These are phyloP conservation scores for Ciconia boyciana DNA, from an alignment of 2,113 vertebrate genomes.

Conservation along the genomic window DNA sequence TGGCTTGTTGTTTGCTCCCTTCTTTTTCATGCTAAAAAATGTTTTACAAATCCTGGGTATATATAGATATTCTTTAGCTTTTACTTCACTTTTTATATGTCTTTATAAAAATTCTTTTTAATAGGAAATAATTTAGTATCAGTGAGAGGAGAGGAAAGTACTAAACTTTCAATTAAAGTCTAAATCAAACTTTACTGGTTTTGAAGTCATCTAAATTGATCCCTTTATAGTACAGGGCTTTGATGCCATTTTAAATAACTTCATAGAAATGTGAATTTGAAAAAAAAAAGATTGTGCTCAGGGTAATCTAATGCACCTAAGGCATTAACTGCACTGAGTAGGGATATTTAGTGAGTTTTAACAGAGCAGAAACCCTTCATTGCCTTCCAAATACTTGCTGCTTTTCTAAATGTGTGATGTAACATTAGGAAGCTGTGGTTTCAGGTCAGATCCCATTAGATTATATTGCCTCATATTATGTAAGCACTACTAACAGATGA, in stretches of 20 bases:
- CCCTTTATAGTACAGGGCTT: neutral
- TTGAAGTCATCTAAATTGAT: conserved; percentile 27
- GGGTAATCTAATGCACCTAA: neutral
- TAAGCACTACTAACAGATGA: neutral
- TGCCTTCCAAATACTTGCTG: neutral
- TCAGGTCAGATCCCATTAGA: neutral
- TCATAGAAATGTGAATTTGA: neutral
- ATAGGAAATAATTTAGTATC: neutral
- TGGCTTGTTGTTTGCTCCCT: neutral
- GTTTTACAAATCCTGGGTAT: neutral
- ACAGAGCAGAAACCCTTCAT: neutral
- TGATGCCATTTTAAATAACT: conserved; percentile 24
- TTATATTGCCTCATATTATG: neutral
- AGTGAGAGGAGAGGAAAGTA: neutral
- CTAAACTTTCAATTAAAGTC: conserved; percentile 28
- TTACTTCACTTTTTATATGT: neutral
- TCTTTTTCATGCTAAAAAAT: neutral
- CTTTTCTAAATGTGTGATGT: neutral
- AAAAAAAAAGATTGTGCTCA: neutral
- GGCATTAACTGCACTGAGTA: neutral
- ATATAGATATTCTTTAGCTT: neutral
- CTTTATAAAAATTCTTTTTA: neutral
- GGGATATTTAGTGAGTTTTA: neutral
- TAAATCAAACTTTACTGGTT: conserved; percentile 3
- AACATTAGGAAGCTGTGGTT: neutral